These are phyloP conservation scores for Somateria mollissima DNA, from an alignment of 2,797 vertebrate genomes.

Conservation along the genomic window DNA sequence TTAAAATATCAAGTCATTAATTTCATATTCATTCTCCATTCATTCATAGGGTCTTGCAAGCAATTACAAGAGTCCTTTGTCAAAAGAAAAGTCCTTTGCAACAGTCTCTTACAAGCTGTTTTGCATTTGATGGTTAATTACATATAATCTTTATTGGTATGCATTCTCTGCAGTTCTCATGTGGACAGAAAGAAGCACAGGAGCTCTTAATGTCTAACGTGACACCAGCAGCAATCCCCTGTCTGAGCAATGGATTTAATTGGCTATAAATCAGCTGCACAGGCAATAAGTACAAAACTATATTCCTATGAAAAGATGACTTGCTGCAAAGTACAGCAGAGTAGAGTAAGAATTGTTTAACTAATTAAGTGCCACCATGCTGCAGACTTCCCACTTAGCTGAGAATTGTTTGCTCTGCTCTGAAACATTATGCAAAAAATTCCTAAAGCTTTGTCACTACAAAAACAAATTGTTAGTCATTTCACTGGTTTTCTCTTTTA, in stretches of 20 bases:
- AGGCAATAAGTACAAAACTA: background rate
- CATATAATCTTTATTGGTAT: background rate
- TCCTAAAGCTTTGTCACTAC: background rate
- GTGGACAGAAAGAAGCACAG: background rate
- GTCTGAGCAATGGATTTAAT: background rate
- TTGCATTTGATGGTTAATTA: background rate
- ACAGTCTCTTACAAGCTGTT: background rate
- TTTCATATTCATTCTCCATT: background rate
- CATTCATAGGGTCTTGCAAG: background rate
- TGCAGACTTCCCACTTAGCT: background rate
- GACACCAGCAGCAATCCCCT: background rate
- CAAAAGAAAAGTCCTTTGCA: background rate
- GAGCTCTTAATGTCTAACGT: background rate
- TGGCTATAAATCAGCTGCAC: background rate
- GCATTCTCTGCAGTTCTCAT: background rate
- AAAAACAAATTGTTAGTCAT: background rate
- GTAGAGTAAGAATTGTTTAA: background rate
- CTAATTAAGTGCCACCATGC: background rate
- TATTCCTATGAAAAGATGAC: background rate
- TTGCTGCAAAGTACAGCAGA: background rate
- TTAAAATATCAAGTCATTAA: background rate
- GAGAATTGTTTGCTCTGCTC: background rate
- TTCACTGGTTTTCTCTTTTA: background rate
- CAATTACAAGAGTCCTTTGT: background rate
- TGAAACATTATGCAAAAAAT: background rate